Conservation (phyloP, 1,140 invertebrate species). For the Ylistrum balloti region DNA sequence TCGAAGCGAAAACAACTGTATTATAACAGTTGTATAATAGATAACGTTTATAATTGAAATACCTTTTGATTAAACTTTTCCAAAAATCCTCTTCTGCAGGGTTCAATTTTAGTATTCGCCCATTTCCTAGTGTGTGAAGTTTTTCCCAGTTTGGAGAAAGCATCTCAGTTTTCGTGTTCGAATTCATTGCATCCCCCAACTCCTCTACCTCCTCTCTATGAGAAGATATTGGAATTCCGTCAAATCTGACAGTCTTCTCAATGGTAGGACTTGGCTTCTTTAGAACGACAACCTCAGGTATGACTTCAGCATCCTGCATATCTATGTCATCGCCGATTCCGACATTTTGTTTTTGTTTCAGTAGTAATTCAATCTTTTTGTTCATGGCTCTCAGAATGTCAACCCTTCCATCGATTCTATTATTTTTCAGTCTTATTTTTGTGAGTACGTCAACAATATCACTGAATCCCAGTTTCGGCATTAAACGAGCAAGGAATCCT, state of each 20-base stretch:
- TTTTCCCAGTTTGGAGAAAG: slow-evolving; percentile 60
- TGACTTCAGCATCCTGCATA: neutral
- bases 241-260: neutral
- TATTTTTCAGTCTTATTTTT: slow-evolving; percentile 79
- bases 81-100: slow-evolving; percentile 65
- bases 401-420: slow-evolving; percentile 62
- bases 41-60: too few relatives aligned
- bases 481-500: slow-evolving; percentile 65
- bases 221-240: neutral
- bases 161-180: slow-evolving; percentile 67
- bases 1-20: too few relatives aligned
- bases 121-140: slow-evolving; percentile 62
- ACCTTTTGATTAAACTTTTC: slow-evolving; percentile 70
- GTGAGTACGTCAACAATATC: slow-evolving; percentile 89
- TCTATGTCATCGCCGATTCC: neutral
- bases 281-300: slow-evolving; percentile 44
- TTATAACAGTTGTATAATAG: too few relatives aligned
- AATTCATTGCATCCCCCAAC: neutral
- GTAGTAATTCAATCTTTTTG: slow-evolving; percentile 62
- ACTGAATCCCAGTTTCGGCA: slow-evolving; percentile 90
- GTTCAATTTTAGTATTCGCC: slow-evolving; percentile 61
- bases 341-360: neutral
- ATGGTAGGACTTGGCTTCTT: neutral
- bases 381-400: slow-evolving; percentile 67
- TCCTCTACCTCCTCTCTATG: neutral